phyloP scores from a whole-genome alignment of 2,888 invertebrate species.

The Panopea generosa region DNA sequence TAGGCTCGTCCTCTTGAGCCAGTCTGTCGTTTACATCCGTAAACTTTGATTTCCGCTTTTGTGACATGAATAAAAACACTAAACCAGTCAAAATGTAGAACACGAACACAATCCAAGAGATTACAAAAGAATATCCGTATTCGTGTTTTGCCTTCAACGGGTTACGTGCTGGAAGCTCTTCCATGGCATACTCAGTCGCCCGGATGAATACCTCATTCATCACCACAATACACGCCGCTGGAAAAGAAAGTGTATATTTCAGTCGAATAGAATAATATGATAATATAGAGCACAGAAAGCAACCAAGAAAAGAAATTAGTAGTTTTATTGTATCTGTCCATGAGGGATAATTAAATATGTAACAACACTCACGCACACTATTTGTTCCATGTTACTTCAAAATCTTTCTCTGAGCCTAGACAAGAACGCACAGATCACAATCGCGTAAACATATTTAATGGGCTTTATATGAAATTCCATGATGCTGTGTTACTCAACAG shows the following conservation, averaged over 20 bases:
- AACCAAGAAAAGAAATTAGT: no score
- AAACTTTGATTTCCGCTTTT: slow-evolving; percentile 93
- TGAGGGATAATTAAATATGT: no score
- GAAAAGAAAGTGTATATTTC: slow-evolving; percentile 71
- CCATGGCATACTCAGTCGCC: slow-evolving; percentile 90
- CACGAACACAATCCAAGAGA: slow-evolving; percentile 91
- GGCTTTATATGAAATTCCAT: no score
- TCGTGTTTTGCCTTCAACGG: slow-evolving; percentile 89
- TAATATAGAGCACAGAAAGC: no score
- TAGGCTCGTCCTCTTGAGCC: slow-evolving; percentile 94
- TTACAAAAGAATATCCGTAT: slow-evolving; percentile 87
- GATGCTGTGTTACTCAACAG: no score
- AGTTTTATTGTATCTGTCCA: no score
- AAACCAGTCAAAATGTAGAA: slow-evolving; percentile 90
- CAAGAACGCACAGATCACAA: no score
- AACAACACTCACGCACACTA: no score
- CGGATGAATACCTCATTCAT: slow-evolving; percentile 93
- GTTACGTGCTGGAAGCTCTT: slow-evolving; percentile 89
- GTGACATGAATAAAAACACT: slow-evolving; percentile 92
- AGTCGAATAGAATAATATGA: no score
- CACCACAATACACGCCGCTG: slow-evolving; percentile 92
- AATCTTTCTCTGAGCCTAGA: no score
- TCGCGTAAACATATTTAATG: no score
- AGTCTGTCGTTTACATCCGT: slow-evolving; percentile 91
- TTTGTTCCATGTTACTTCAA: no score